Conservation (phyloP, 1,140 invertebrate species). For the Oryctes rhinoceros region DNA sequence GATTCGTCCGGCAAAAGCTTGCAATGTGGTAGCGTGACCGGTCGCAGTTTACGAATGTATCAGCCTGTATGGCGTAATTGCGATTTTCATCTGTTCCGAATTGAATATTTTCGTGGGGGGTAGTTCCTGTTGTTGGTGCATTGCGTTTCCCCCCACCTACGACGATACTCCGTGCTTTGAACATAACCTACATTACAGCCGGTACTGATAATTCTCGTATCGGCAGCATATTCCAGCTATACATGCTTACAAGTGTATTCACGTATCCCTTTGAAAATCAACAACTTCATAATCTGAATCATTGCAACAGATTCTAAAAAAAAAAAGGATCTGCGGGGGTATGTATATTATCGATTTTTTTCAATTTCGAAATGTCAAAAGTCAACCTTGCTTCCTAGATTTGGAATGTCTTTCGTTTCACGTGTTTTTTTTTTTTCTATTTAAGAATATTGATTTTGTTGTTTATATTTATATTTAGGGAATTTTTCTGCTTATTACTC, state of each 20-base stretch:
- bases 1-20: slow-evolving; percentile 43
- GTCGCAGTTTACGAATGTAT: slow-evolving; percentile 44
- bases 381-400: neutral
- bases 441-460: too few relatives aligned
- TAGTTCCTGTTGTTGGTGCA: neutral
- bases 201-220: too few relatives aligned
- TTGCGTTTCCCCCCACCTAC: slow-evolving; percentile 11
- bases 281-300: too few relatives aligned
- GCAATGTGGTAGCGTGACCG: slow-evolving; percentile 37
- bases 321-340: neutral
- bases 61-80: neutral
- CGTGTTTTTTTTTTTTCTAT: too few relatives aligned
- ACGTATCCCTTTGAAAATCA: too few relatives aligned
- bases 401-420: too few relatives aligned
- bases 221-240: too few relatives aligned
- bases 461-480: too few relatives aligned
- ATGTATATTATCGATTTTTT: slow-evolving; percentile 17
- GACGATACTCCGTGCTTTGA: neutral
- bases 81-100: neutral
- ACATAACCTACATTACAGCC: neutral
- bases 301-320: too few relatives aligned
- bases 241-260: too few relatives aligned
- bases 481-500: too few relatives aligned
- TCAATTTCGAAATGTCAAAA: neutral
- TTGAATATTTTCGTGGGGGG: neutral